These are phyloP conservation scores for Habrosyne pyritoides DNA, from an alignment of 2,888 invertebrate species.

Conservation along the genomic window DNA sequence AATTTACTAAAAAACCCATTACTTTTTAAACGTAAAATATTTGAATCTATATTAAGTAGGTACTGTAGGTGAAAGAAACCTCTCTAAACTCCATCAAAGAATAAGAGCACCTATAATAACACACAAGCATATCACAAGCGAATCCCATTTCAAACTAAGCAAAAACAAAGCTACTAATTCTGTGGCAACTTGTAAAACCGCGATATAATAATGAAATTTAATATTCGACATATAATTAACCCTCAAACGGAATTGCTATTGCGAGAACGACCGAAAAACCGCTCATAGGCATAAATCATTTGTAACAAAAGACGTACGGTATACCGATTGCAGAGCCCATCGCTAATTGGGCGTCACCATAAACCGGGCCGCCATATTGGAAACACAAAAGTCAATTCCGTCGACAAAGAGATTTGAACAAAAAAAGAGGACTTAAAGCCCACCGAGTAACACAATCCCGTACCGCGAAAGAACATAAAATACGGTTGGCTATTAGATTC, in stretches of 20 bases:
- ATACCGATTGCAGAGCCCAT: constrained; percentile 46
- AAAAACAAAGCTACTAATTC: constrained; percentile 22
- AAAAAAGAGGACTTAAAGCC: constrained; percentile 40
- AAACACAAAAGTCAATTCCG: constrained; percentile 53
- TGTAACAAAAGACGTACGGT: constrained; percentile 68
- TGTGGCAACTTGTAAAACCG: constrained; percentile 13
- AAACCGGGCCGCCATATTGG: constrained; percentile 47
- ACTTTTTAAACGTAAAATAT: no score
- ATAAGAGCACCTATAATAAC: no score
- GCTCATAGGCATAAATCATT: constrained; percentile 69
- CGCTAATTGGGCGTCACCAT: constrained; percentile 64
- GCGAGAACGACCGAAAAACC: constrained; percentile 29
- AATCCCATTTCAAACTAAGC: neutral
- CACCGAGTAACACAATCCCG: constrained; percentile 66
- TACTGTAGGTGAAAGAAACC: no score
- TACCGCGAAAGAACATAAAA: constrained; percentile 79
- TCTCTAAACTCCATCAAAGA: no score
- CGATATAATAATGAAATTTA: constrained; percentile 35
- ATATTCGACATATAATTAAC: constrained; percentile 46
- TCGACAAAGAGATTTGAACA: constrained; percentile 46
- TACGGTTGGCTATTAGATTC: constrained; percentile 66
- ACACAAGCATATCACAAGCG: no score
- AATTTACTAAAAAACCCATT: no score
- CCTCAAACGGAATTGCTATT: constrained; percentile 43
- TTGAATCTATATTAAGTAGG: no score